phyloP scores from a whole-genome alignment of 1,140 invertebrate genomes.

The Sweltsa coloradensis region DNA sequence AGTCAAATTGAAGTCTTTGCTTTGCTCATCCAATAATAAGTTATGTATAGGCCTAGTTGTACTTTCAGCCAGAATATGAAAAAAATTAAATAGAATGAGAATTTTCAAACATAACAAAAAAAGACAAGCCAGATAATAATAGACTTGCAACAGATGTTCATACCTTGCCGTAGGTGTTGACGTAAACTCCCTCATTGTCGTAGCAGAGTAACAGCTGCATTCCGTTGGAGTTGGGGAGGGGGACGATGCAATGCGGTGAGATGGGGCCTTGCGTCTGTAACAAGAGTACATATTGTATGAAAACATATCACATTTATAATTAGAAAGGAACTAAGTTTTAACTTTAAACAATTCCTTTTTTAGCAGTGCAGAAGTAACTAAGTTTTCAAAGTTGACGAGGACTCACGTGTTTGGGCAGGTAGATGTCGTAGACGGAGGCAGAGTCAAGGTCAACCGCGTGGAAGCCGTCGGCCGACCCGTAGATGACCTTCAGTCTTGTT shows the following conservation, averaged over 20 bases:
- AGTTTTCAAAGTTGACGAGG: no score
- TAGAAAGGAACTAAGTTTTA: no score
- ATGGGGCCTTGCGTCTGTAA: slow-evolving; percentile 87
- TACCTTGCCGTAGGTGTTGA: slow-evolving; percentile 94
- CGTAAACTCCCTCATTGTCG: slow-evolving; percentile 99
- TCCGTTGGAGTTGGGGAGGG: slow-evolving; percentile 96
- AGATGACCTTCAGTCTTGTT: slow-evolving; percentile 95
- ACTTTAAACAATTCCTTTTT: no score
- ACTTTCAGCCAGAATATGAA: not conserved
- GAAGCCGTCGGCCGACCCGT: slow-evolving; percentile 95
- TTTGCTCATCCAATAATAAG: no score
- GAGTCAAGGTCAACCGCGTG: slow-evolving; percentile 99
- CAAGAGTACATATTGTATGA: not conserved
- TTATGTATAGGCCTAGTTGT: not conserved
- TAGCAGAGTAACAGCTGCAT: slow-evolving; percentile 97
- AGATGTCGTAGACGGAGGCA: slow-evolving; percentile 94
- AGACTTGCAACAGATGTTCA: slow-evolving; percentile 11
- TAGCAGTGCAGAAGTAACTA: no score
- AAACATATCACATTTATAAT: not conserved
- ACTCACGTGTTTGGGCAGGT: slow-evolving; percentile 93
- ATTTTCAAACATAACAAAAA: slow-evolving; percentile 2
- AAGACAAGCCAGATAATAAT: slow-evolving; percentile 8
- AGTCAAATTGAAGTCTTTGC: no score
- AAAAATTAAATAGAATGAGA: slow-evolving; percentile 1
- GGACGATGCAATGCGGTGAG: slow-evolving; percentile 96